Base-by-base conservation (phyloP, 2,113 vertebrate genomes). In the Balaenoptera acutorostrata region DNA sequence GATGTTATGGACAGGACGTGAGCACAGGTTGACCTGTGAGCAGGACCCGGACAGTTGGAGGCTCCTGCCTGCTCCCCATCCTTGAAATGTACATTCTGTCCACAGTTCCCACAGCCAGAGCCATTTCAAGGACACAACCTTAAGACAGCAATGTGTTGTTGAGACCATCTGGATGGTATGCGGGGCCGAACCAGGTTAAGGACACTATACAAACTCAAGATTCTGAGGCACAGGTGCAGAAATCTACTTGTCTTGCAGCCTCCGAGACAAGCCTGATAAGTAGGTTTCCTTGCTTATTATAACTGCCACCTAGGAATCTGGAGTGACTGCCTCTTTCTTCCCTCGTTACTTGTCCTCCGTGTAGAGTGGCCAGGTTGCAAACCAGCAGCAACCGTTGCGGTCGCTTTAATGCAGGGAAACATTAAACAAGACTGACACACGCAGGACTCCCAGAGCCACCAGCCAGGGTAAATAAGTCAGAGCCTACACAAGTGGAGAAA, bases 11-110 rank as follows among this genome's bases (percentile, higher is more conserved):
- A 23, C n/a, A 78, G 44, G 59, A 63, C 7, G 44, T 18, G 64
- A 69, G 20, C 63, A 8, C 33, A 1, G 0, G 21, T 18, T 63
- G 57, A 68, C 27, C 46, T 21, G 9, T 39, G 31, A 57, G 4
- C 36, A 57, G 29, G 6, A 44, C 36, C 8, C 1, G 0, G 20
- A 17, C 49, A 6, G 25, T 3, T 33, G 27, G 20, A 33, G 49
- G 15, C 88, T 55, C 84, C 49, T 21, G 68, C 13, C 31, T 36
- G 33, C 20, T 41, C 27, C 14, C 25, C 6, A 6, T 66, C 41
- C 74, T 55, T 25, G 72, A 90, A 55, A 78, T 52, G 27, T 20
- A 90, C 2, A 0, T 33, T 68, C 20, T 33, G 4, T 27, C 61
- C 25, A 90, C n/a, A 13, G 3, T 80, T 80, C 46, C 46, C 13